Conservation (phyloP, 2,113 vertebrate genomes). For the Pogonocichla stellata region DNA sequence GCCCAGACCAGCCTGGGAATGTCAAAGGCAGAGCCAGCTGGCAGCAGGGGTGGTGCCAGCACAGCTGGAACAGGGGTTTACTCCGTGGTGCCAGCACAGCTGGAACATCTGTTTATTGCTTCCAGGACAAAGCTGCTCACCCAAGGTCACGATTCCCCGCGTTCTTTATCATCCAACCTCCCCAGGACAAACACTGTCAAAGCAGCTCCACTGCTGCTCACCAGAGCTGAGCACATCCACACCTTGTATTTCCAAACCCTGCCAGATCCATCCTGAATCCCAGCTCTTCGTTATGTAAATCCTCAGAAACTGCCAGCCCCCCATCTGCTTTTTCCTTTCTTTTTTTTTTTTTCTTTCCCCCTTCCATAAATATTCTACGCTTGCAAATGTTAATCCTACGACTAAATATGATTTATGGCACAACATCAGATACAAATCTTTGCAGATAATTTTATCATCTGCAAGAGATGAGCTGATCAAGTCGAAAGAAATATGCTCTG, state of each 20-base stretch:
- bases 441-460: conserved; percentile 54
- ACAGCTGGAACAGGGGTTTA: background rate
- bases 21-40: background rate
- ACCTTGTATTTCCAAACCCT: background rate
- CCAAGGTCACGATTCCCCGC: background rate
- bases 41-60: background rate
- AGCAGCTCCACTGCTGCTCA: background rate
- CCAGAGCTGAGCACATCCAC: background rate
- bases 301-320: background rate
- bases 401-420: conserved; percentile 33
- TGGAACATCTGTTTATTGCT: background rate
- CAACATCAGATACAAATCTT: conserved; percentile 27
- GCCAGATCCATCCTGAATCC: background rate
- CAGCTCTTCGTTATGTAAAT: background rate
- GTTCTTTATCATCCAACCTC: background rate
- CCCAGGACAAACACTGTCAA: background rate
- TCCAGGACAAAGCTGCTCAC: background rate
- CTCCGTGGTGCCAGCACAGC: background rate
- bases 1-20: background rate
- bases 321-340: background rate
- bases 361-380: background rate
- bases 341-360: rapidly evolving
- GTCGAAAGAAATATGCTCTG: conserved; percentile 14
- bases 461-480: conserved; percentile 40
- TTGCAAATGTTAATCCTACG: conserved; percentile 26